A percentile compares a stretch with the other conserved stretches of the same genome.
phyloP scores from a whole-genome alignment of 1,140 invertebrate genomes.

The Paraescarpia echinospica region DNA sequence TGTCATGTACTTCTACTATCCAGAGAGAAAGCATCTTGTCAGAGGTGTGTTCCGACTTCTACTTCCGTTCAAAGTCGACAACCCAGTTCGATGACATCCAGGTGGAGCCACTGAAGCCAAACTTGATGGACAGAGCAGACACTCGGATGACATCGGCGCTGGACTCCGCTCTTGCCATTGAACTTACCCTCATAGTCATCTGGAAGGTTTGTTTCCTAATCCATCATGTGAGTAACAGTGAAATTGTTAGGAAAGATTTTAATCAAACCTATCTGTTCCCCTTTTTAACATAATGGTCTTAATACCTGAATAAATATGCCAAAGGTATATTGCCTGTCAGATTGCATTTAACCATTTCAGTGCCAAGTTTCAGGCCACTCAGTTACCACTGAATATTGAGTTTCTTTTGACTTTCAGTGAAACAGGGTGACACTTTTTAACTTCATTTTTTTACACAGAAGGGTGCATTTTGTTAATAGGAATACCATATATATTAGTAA shows the following conservation, averaged over 20 bases:
- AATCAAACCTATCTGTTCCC: too few relatives aligned
- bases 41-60: slow-evolving; percentile 51
- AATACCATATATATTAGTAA: too few relatives aligned
- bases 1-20: slow-evolving; percentile 39
- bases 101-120: slow-evolving; percentile 12
- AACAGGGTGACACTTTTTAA: too few relatives aligned
- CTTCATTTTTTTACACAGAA: too few relatives aligned
- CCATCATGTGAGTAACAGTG: background rate
- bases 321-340: too few relatives aligned
- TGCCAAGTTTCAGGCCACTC: too few relatives aligned
- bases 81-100: slow-evolving; percentile 27
- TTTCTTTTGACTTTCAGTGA: too few relatives aligned
- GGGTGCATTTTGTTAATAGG: too few relatives aligned
- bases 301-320: too few relatives aligned
- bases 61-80: slow-evolving; percentile 37
- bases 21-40: slow-evolving; percentile 30
- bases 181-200: slow-evolving; percentile 48
- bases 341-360: too few relatives aligned
- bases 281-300: too few relatives aligned
- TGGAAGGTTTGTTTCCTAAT: slow-evolving; percentile 47
- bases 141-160: slow-evolving; percentile 21
- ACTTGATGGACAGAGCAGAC: background rate
- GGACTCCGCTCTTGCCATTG: slow-evolving; percentile 45
- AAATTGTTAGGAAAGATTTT: background rate
- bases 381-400: too few relatives aligned